phyloP scores from a whole-genome alignment of 2,113 vertebrate genomes.

The Stictonetta naevosa region DNA sequence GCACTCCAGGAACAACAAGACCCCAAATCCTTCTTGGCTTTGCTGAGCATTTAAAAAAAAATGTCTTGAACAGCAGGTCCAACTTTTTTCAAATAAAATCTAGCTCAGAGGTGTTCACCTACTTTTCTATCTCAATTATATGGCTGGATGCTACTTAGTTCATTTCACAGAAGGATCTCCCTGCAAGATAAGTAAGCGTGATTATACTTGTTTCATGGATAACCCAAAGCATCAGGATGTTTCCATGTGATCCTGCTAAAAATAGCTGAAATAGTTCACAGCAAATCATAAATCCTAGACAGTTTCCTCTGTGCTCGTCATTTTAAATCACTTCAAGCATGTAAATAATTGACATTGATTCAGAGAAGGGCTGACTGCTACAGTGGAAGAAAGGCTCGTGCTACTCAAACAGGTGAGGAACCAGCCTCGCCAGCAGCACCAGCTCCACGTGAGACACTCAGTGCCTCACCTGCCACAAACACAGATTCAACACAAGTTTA shows the following conservation, averaged over 20 bases:
- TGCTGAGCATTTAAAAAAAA: not conserved
- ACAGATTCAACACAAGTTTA: not conserved
- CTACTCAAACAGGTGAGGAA: not conserved
- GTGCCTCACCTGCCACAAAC: not conserved
- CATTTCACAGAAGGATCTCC: not conserved
- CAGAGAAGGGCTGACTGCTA: not conserved
- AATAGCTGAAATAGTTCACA: not conserved
- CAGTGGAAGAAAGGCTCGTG: not conserved
- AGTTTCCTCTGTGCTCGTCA: not conserved
- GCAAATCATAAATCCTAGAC: not conserved
- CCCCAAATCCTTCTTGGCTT: not conserved
- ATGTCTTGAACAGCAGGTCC: not conserved
- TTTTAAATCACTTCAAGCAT: conserved; percentile 3
- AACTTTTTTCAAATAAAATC: not conserved
- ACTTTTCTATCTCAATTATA: not conserved
- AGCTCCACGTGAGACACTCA: not conserved
- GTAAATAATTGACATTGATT: not conserved
- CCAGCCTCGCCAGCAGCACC: not conserved
- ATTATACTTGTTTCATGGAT: not conserved
- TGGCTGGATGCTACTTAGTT: not conserved
- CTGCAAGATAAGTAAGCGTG: not conserved
- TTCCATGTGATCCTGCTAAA: not conserved
- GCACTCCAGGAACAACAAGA: not conserved
- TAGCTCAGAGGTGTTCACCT: not conserved
- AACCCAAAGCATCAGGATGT: not conserved